Evolutionary conservation across 2,888 invertebrate species (phyloP), one percentile per base, ranked within the genome.

Genomic region (Anthoptus insignis): DNA sequence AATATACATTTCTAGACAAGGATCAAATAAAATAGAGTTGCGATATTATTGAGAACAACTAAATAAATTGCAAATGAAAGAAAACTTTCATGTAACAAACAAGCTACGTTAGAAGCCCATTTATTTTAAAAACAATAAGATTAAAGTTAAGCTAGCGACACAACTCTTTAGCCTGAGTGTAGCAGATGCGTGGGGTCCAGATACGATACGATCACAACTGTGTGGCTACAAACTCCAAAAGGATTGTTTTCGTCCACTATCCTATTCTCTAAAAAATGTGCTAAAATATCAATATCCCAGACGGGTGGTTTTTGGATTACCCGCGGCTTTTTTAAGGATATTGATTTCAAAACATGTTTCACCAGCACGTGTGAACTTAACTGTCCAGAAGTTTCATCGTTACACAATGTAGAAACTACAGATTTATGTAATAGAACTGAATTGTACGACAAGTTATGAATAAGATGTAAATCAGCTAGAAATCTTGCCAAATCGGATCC

Each of bases 401-500:
- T 67, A 54, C 71, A 70, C 7, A 71, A 52, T 3, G 72, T 73
- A 3, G 72, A 59, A 2, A 73, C 56, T 0, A 65, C 68, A n/a
- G 69, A 71, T 42, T 73, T 73, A 32, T 71, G 63, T 9, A 71
- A 14, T 13, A 73, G 22, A 19, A 72, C 67, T 8, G 71, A 70
- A n/a, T 59, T 71, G 13, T 70, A 68, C 8, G 69, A 63, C 32
- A 72, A 56, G 11, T 67, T 71, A 22, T 58, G n/a, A 7, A 49
- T 57, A 11, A 65, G 19, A 49, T 64, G 42, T 7, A 73, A 56
- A 24, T 71, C 67, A 3, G 59, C 42, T 9, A 67, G 45, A 53
- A 59, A 67, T 37, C 45, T 52, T 6, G 66, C 65, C 37, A 68
- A 11, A 9, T 19, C 19, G 0, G 50, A 42, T 1, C 68, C 66